Evolutionary conservation across 1,140 invertebrate genomes (phyloP).

Genomic region (Aphis gossypii): DNA sequence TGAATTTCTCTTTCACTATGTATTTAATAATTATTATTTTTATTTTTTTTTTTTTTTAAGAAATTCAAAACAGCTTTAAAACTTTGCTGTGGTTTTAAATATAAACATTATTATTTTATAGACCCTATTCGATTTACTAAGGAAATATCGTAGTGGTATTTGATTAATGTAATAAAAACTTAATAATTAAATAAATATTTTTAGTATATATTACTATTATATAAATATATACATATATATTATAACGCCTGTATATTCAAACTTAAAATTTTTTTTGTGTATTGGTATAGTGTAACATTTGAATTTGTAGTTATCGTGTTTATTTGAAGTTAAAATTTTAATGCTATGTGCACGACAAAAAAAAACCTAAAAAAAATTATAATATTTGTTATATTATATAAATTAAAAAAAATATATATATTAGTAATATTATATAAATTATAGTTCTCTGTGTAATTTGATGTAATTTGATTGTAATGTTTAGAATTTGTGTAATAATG

Average conservation of each 20-base stretch:
- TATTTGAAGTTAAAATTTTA: slow-evolving; percentile 19
- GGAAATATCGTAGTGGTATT: slow-evolving; percentile 39
- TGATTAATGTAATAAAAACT: slow-evolving; percentile 5
- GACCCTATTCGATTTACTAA: slow-evolving; percentile 46
- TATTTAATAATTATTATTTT: not conserved
- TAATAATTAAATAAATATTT: slow-evolving; percentile 21
- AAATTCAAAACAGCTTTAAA: slow-evolving; percentile 16
- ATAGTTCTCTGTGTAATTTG: slow-evolving; percentile 56
- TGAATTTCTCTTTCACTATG: slow-evolving; percentile 13
- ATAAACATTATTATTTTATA: slow-evolving; percentile 10
- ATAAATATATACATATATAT: slow-evolving; percentile 40
- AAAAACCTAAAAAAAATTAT: slow-evolving; percentile 37
- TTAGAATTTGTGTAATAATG: slow-evolving; percentile 57
- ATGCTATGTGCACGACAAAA: not conserved
- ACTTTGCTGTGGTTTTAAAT: slow-evolving; percentile 28
- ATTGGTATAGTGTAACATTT: slow-evolving; percentile 42
- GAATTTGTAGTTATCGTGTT: slow-evolving; percentile 50
- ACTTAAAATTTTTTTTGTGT: slow-evolving; percentile 35
- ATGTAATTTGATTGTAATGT: slow-evolving; percentile 57
- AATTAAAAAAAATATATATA: slow-evolving; percentile 30
- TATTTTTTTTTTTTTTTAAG: slow-evolving; percentile 20
- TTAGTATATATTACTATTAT: slow-evolving; percentile 26
- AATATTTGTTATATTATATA: slow-evolving; percentile 55
- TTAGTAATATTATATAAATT: slow-evolving; percentile 54
- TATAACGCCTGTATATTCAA: slow-evolving; percentile 43